Conservation (phyloP, 2,888 invertebrate species). For the Drosophila fungiperda region DNA sequence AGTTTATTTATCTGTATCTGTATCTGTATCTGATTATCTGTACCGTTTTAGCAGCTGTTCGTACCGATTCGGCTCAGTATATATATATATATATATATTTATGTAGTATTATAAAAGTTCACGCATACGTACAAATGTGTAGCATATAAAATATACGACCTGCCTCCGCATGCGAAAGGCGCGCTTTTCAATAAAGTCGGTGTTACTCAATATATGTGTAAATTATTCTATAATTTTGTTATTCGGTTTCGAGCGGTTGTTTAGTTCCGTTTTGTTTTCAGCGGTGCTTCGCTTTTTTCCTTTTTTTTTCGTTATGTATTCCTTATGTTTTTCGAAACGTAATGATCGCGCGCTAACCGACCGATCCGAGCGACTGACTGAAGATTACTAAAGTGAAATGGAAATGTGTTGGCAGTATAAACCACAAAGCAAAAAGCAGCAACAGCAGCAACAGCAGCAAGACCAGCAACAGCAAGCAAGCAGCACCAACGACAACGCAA, state of each 20-base stretch:
- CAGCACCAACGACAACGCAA: conserved; percentile 44
- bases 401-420: conserved; percentile 80
- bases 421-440: conserved; percentile 68
- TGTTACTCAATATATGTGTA: conserved; percentile 32
- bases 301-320: conserved; percentile 26
- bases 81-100: conserved; percentile 16
- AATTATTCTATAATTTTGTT: conserved; percentile 30
- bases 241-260: conserved; percentile 14
- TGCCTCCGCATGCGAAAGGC: conserved; percentile 51
- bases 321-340: conserved; percentile 17
- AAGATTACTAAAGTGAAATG: conserved; percentile 84
- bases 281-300: conserved; percentile 32
- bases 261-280: conserved; percentile 18
- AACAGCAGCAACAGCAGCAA: conserved; percentile 43
- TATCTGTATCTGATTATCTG: conserved; percentile 75
- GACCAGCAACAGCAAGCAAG: conserved; percentile 27
- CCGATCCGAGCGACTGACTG: conserved; percentile 83
- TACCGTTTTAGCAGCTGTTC: conserved; percentile 63
- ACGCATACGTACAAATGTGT: conserved; percentile 42
- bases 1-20: conserved; percentile 47
- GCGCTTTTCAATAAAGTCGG: conserved; percentile 45
- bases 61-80: conserved; percentile 29
- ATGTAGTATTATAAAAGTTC: conserved; percentile 17
- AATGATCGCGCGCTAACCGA: conserved; percentile 63
- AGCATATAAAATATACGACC: conserved; percentile 52